These are phyloP conservation scores for Scaptomyza flava DNA, from an alignment of 2,888 invertebrate genomes.

Conservation along the genomic window DNA sequence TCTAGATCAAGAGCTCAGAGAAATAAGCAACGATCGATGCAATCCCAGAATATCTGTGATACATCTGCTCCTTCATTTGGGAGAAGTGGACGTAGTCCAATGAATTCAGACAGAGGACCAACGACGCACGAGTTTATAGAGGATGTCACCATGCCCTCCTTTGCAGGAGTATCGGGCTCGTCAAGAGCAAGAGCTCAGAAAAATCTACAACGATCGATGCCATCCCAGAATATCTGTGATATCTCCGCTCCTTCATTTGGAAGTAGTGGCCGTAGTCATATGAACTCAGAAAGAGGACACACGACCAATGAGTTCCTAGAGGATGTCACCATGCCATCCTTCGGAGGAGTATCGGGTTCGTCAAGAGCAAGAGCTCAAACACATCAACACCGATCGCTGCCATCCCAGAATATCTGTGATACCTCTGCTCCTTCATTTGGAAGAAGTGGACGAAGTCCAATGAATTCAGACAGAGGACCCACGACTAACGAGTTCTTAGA, in stretches of 20 bases:
- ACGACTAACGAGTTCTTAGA: neutral
- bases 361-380: neutral
- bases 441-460: neutral
- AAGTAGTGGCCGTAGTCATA: neutral
- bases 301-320: slow-evolving; percentile 21
- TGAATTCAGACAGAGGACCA: neutral
- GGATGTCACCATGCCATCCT: slow-evolving; percentile 7
- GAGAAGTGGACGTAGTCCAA: neutral
- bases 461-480: neutral
- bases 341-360: neutral
- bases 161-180: slow-evolving; percentile 1
- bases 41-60: neutral
- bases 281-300: neutral
- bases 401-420: neutral
- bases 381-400: neutral
- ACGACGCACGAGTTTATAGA: neutral
- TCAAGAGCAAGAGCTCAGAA: neutral
- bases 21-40: slow-evolving; percentile 4
- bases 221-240: neutral
- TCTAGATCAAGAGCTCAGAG: neutral
- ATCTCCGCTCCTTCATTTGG: neutral
- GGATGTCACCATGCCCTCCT: slow-evolving; percentile 10
- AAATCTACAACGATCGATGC: neutral
- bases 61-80: slow-evolving; percentile 5
- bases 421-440: neutral